Evolutionary conservation across 2,888 invertebrate genomes (phyloP), one percentile per base, ranked within the genome.

Genomic region (Octonoba sinensis): DNA sequence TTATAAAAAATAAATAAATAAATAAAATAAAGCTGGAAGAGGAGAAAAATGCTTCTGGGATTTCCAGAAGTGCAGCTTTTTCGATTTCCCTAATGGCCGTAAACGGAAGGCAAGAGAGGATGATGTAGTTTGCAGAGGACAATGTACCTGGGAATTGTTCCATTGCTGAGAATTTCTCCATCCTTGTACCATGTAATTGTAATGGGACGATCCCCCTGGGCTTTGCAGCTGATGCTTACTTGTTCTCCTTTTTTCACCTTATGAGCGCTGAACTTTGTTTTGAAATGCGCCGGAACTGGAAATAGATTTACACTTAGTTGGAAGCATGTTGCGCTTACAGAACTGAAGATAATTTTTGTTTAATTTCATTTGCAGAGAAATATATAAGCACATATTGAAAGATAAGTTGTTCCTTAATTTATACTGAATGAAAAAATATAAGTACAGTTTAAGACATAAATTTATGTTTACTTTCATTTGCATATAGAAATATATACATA

Each of bases 191-290:
- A 83, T 27, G 75, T 75, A 20, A 83, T 67, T 3, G 79, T 49
- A n/a, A 83, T 76, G 12, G 83, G 83, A n/a, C 27, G 66, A 56
- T 83, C 83, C 22, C 83, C 83, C 3, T 83, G 78, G 44, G 83
- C 79, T 44, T 71, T 78, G 18, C 83, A 83, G 65, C 62, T 72
- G 44, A 83, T 74, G 46, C 47, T 79, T 15, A 83, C 83, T 71
- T 72, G 70, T 20, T 79, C 83, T 20, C 83, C 83, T 66, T 83
- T 83, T 54, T 75, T 78, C 3, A 79, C 75, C 49, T 79, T 83
- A 60, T 78, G 67, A 18, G 79, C 75, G 36, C 69, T 75, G 56
- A 79, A 83, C 51, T 75, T 75, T 6, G 66, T 44, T 44, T 75
- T 79, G 65, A 83, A 83, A 44, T 79, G 79, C 12, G 83, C 79